Base-by-base conservation (phyloP, 2,888 invertebrate genomes). In the Hydrotaea cyrtoneurina region DNA sequence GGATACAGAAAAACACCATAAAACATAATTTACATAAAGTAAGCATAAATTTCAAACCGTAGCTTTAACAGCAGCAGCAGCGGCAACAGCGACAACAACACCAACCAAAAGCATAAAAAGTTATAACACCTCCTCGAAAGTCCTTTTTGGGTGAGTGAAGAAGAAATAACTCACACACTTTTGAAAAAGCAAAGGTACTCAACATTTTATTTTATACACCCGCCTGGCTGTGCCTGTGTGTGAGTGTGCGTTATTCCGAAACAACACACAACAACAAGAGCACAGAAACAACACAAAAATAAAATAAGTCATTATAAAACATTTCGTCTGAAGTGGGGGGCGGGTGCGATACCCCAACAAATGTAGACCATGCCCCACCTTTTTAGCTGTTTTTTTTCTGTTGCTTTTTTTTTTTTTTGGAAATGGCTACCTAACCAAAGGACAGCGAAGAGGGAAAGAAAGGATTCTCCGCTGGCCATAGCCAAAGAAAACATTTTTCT, bases 11-110 rank as follows among this genome's bases (percentile, higher is more conserved):
- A 43, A 39, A 57, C 19, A 17, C 36, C 39, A 36, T 31, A 53
- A 66, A 66, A 66, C 69, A 80, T 78, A 78, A 86, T 86, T 83
- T 86, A 73, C 85, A 83, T 83, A 86, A 83, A 80, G 76, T 80
- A 62, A 69, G 78, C 78, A 86, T 86, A 82, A 82, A 80, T 82
- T 83, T 78, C 43, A 74, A 43, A 59, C 23, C 59, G 19, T 57
- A 39, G 55, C 57, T 43, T 59, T 57, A 43, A 74, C 55, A 59
- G 74, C 55, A 15, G 15, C 53, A 39, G n/a, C 26, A 36, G 53
- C 62, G 64, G 15, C 59, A 76, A 39, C 36, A 10, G 21, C 57
- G 46, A 19, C 59, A 36, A 13, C 78, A 73, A 23, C 39, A 71
- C 13, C 36, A 39, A 57, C 36, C 43, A 26, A 57, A 59, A 57